phyloP scores from a whole-genome alignment of 2,113 vertebrate genomes.

The Pao palembangensis region DNA sequence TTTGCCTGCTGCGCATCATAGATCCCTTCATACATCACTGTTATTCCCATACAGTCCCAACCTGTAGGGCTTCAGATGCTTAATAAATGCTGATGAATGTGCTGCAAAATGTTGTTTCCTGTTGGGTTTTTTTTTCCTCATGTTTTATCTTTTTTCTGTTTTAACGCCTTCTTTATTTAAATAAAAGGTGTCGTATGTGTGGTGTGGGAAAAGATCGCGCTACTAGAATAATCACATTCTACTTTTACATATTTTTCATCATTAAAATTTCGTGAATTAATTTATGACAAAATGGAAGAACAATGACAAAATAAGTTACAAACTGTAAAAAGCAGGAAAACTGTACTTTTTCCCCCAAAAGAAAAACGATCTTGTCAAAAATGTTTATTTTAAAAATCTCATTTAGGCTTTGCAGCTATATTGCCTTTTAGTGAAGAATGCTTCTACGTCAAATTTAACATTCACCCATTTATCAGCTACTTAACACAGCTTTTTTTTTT shows the following conservation, averaged over 20 bases:
- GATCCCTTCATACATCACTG: constrained; percentile 20
- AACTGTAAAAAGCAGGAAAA: neutral
- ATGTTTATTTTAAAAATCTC: constrained; percentile 7
- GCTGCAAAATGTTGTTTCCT: constrained; percentile 31
- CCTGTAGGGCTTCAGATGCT: constrained; percentile 32
- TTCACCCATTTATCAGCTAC: too few relatives aligned
- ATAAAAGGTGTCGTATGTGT: neutral
- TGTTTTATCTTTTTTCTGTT: constrained; percentile 6
- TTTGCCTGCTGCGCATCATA: constrained; percentile 40
- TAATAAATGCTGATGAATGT: constrained; percentile 65
- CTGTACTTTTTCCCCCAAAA: neutral
- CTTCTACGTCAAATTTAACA: too few relatives aligned
- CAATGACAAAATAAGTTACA: neutral
- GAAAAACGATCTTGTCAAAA: constrained; percentile 12
- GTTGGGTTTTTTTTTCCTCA: neutral
- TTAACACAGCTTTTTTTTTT: too few relatives aligned
- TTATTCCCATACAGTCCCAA: constrained; percentile 27
- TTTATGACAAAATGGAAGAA: too few relatives aligned
- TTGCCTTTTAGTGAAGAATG: neutral
- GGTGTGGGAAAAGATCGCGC: too few relatives aligned
- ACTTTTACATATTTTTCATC: too few relatives aligned
- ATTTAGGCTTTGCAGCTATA: neutral
- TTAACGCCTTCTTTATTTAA: neutral
- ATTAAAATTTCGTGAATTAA: too few relatives aligned
- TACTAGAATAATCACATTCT: too few relatives aligned